Base-by-base conservation (phyloP, 1,140 invertebrate species). In the Augochlora pura region DNA sequence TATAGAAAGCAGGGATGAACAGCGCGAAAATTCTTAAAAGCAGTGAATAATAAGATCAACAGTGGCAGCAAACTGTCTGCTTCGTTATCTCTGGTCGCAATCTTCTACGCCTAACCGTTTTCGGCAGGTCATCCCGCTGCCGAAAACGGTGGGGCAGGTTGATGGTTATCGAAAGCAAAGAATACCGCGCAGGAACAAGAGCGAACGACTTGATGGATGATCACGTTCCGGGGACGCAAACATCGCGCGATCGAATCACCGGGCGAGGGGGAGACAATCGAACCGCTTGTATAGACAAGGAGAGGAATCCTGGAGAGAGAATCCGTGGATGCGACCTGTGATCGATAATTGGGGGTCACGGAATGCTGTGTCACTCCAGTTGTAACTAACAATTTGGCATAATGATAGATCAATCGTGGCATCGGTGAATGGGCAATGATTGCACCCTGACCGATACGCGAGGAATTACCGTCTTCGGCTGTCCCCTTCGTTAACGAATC, bases 361-460 rank as follows among this genome's bases (percentile, higher is more conserved):
- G 52, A 62, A 25, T 70, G 54, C 66, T 46, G 16, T 71, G 59
- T 77, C 75, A 60, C 52, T 72, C 32, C 71, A 39, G 75, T 73
- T 76, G 54, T 72, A 78, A 71, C 65, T 52, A 72, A 80, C 83
- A 68, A 79, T 77, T 25, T 54, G 46, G 23, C 38, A 71, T 85
- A 84, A 85, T 80, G 74, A 77, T 67, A 63, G 65, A 78, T 85
- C 84, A 85, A 85, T 85, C 75, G 81, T 63, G 27, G 32, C 32
- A 32, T 1, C 60, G 82, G 49, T 81, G 83, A 85, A 85, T 85
- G 79, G 82, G 49, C 78, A 77, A 81, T 85, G 74, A 85, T 85
- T 85, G 82, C 60, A 71, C 66, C 46, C 65, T 25, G 59, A 46
- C 16, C 46, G 65, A 52, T 73, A 39, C 38, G 12, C 23, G 9